Evolutionary conservation across 1,140 invertebrate genomes (phyloP), one percentile per base, ranked within the genome.

Genomic region (Bombus sibiricus): DNA sequence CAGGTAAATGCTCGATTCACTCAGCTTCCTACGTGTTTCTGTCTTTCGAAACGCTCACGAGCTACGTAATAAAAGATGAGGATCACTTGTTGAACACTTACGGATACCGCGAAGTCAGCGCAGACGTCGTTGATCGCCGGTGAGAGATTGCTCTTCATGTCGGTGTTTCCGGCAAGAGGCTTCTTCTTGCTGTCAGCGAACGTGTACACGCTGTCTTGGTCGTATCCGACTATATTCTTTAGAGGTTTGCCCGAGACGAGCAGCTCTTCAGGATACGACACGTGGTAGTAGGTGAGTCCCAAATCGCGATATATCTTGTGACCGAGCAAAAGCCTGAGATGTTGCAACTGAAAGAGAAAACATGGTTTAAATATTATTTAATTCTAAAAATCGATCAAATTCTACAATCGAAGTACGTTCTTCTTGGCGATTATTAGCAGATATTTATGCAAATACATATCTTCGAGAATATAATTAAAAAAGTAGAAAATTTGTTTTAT

Each of bases 151-250:
- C 92, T 93, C 74, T 95, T 95, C 12, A 95, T 80, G 22, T 96
- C 95, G 32, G 92, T 82, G 64, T 88, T 95, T 72, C 96, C 96
- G 81, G 93, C 92, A 1, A 96, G 90, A 1, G 95, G 94, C 86
- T 95, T 96, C 89, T 96, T 97, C 91, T 97, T 97, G 72, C 92
- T 95, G 76, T 97, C 96, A 82, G 95, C 94, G 12, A 96, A 95
- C 57, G 96, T 96, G 86, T 96, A 95, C 1, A 95, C 96, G 69
- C 93, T 94, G 6, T 95, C 87, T 3, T 92, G 88, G 90, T 96
- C 96, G 83, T 95, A 96, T 25, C 96, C 96, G 9, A 96, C 94
- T 57, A 96, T 91, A 74, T 95, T 95, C 83, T 95, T 95, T 8
- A 96, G 93, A 39, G 94, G 86, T 68, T 96, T 96, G 25, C 93